Base-by-base conservation (phyloP, 2,113 vertebrate species). In the Zootoca vivipara region DNA sequence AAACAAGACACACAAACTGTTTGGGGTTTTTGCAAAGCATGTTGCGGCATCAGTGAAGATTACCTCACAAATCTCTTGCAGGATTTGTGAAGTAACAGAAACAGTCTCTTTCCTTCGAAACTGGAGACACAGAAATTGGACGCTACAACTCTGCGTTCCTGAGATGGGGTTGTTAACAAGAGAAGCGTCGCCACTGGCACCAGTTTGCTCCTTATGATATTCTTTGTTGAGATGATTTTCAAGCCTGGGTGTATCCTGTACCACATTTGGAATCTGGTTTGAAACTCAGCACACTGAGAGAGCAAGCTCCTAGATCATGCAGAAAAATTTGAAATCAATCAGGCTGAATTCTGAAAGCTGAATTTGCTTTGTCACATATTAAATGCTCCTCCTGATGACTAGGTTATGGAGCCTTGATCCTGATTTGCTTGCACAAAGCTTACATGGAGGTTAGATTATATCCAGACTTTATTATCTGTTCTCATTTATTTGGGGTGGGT, bases 21-120 rank as follows among this genome's bases (percentile, higher is more conserved):
- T 94, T 88, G 67, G 86, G 91, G 78, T 84, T 89, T 52, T 91
- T 91, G 72, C 62, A 83, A 88, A 20, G 79, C 85, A 69, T 87
- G 40, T 56, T 74, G 40, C 42, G 33, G 33, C 84, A 90, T 75
- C 10, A 16, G 35, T 5, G 52, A 65, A 87, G 86, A 82, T 87
- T 87, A 87, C 70, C 62, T 88, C 35, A 86, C 78, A 87, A 92
- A 91, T 87, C 69, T 84, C 89, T 52, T 79, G n/a, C 30, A 67
- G 89, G 91, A 91, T 93, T 92, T 90, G 18, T 46, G 89, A 92
- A 86, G 83, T 56, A 22, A 87, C 22, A 77, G 12, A 1, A 35
- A 91, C 38, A 77, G 70, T 85, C 88, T 15, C 42, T 40, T 24
- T 40, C 7, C 84, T 30, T 77, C 46, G 74, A 90, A 93, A 89